Conservation (phyloP, 2,113 vertebrate species). For the Brevimyrus niger region DNA sequence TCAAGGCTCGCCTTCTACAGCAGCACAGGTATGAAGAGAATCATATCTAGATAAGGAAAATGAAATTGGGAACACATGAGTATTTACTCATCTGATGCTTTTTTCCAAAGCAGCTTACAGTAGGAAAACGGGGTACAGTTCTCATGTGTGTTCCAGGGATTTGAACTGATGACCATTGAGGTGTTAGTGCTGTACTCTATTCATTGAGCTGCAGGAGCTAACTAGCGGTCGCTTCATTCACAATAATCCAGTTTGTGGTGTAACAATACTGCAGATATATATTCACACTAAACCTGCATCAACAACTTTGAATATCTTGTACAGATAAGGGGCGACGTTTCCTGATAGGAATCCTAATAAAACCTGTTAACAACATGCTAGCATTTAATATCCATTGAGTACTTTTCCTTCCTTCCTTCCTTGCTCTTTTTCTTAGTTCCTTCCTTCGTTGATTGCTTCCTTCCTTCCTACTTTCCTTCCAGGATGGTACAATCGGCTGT, state of each 20-base stretch:
- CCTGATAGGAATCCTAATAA: neutral
- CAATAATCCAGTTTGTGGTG: neutral
- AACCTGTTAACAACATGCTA: neutral
- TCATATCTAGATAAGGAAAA: neutral
- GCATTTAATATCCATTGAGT: neutral
- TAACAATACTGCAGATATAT: neutral
- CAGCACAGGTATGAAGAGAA: conserved; percentile 76
- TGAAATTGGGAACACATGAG: neutral
- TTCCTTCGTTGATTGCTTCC: neutral
- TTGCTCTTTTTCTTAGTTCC: neutral
- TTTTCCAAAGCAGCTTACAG: neutral
- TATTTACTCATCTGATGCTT: neutral
- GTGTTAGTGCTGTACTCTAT: neutral
- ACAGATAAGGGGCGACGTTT: neutral
- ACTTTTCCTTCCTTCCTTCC: neutral
- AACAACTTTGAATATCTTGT: neutral
- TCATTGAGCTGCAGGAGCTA: neutral
- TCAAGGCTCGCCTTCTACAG: conserved; percentile 96
- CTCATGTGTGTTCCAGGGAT: neutral
- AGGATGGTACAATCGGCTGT: conserved; percentile 95
- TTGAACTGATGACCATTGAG: neutral
- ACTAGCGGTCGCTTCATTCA: neutral
- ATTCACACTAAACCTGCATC: neutral
- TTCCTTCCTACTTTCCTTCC: conserved; percentile 29
- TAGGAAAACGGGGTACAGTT: neutral